phyloP scores from a whole-genome alignment of 2,113 vertebrate genomes.

The Gambusia holbrooki region DNA sequence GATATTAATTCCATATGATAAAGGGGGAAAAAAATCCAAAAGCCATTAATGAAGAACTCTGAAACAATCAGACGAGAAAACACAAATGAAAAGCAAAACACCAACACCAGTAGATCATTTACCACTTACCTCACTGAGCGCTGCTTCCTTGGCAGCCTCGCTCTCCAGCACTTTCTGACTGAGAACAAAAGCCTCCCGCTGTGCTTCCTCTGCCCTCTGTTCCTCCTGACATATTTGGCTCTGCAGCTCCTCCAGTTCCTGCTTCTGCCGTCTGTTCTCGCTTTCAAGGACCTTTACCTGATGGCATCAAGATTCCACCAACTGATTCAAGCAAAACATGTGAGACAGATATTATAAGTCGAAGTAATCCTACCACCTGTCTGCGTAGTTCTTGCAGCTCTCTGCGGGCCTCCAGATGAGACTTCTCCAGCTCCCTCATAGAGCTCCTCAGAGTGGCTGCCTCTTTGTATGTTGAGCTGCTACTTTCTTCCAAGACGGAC shows the following conservation, averaged over 20 bases:
- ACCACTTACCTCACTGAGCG: conserved; percentile 80
- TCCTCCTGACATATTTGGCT: conserved; percentile 72
- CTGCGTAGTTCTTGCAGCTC: conserved; percentile 82
- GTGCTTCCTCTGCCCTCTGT: conserved; percentile 74
- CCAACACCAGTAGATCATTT: background rate
- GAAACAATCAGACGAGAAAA: background rate
- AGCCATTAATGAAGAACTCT: no score
- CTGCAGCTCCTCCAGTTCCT: conserved; percentile 78
- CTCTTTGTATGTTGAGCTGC: conserved; percentile 72
- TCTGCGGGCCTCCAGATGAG: conserved; percentile 64
- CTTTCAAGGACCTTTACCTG: conserved; percentile 83
- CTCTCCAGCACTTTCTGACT: conserved; percentile 74
- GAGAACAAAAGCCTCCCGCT: conserved; percentile 66
- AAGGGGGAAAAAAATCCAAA: no score
- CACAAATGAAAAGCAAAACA: background rate
- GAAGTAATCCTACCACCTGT: conserved; percentile 75
- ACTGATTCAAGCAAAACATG: conserved; percentile 14
- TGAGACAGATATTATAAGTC: conserved; percentile 15
- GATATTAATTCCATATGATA: no score
- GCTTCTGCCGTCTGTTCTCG: conserved; percentile 71
- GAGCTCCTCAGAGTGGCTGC: conserved; percentile 66
- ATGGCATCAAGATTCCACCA: conserved; percentile 6
- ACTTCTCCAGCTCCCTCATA: conserved; percentile 78
- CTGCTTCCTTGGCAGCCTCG: conserved; percentile 74
- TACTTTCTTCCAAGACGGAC: conserved; percentile 76